Percentiles rank a stretch among this genome's conserved stretches.
phyloP scores from a whole-genome alignment of 2,797 vertebrate species.

The Linurgus olivaceus region DNA sequence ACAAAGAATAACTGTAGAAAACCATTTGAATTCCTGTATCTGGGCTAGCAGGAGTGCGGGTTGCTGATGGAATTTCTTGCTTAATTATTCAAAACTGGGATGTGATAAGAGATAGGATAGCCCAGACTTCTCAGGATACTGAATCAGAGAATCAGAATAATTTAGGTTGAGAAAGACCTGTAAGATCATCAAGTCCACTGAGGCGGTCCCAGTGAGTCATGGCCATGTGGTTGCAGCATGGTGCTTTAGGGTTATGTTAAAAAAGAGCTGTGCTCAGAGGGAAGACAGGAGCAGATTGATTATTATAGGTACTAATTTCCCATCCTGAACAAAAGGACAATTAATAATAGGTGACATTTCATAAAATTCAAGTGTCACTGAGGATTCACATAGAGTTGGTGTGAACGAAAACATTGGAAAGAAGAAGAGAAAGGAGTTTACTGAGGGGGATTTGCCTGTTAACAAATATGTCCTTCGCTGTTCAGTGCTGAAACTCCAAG shows the following conservation, averaged over 20 bases:
- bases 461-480: background rate
- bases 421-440: background rate
- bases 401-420: background rate
- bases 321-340: background rate
- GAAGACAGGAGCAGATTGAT: background rate
- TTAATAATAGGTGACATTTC: background rate
- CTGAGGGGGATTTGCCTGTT: background rate
- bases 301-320: background rate
- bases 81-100: background rate
- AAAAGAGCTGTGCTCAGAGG: background rate
- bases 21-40: background rate
- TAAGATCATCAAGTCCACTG: background rate
- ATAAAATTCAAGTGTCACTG: background rate
- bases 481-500: background rate
- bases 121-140: background rate
- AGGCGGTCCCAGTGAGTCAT: background rate
- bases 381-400: background rate
- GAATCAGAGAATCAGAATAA: background rate
- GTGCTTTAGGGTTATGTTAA: background rate
- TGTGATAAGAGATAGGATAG: background rate
- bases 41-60: background rate
- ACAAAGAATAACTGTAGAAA: background rate
- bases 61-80: background rate
- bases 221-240: background rate
- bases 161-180: background rate